A percentile compares a stretch with the other conserved stretches of the same genome.
phyloP scores from a whole-genome alignment of 2,888 invertebrate genomes.

The Barypeithes pellucidus region DNA sequence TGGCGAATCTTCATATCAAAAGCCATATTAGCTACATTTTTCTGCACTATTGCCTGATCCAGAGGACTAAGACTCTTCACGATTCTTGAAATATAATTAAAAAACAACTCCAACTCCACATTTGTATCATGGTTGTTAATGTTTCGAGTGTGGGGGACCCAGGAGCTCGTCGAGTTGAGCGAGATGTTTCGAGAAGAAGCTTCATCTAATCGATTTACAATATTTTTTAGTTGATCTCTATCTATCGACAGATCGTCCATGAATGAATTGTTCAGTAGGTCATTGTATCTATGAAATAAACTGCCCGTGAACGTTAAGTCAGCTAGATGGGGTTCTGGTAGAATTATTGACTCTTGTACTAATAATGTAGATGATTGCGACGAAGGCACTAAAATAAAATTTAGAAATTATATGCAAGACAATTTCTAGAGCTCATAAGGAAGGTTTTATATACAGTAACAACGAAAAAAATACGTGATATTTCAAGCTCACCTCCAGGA shows the following conservation, averaged over 20 bases:
- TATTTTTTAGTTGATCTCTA: background rate
- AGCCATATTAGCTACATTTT: background rate
- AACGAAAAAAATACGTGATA: too few species aligned
- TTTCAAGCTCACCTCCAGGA: too few species aligned
- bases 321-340: background rate
- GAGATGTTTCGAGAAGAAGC: background rate
- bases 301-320: background rate
- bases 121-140: background rate
- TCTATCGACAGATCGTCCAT: background rate
- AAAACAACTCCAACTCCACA: conserved; percentile 2
- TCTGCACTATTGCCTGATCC: background rate
- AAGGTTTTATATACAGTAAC: too few species aligned
- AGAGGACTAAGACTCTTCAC: background rate
- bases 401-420: too few species aligned
- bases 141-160: background rate
- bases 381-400: background rate
- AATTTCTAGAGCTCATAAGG: too few species aligned
- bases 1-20: conserved; percentile 12
- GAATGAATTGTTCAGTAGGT: background rate
- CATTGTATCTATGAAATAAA: background rate
- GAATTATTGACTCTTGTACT: too few species aligned
- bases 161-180: background rate
- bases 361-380: too few species aligned
- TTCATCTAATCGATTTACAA: background rate
- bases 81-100: background rate